Evolutionary conservation across 2,888 invertebrate genomes (phyloP), one percentile per base, ranked within the genome.

Genomic region (Seira ritae): DNA sequence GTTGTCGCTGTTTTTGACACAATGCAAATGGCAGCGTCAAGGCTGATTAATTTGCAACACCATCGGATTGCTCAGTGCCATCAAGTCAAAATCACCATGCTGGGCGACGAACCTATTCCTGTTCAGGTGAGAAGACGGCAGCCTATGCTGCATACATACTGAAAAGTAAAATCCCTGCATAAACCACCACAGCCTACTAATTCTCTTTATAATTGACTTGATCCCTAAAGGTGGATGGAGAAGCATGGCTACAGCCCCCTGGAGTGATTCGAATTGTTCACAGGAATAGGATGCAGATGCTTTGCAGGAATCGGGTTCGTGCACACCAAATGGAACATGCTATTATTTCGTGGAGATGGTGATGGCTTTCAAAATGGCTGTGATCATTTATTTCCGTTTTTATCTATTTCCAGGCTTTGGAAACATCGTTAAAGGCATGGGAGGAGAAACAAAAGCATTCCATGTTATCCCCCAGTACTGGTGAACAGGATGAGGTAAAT

Each of bases 1-100:
- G 98, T 98, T 10, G 98, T 99, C 15, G 98, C 99, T 6, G 98
- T 98, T 0, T 98, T 98, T 91, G 98, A 98, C 0, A 97, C 98
- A 0, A 97, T 98, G 15, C 98, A 99, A 92, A 98, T 98, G 96
- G 98, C 98, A 0, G 97, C 98, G 0, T 98, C 97, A 0, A 93
- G 98, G 0, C 93, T 98, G 3, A 96, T 98, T 87, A 98, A 98
- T 91, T 92, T 98, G 20, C 98, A 98, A 90, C 97, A 98, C 92
- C 98, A 99, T 91, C 94, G 98, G 78, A 98, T 98, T 86, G 98
- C 98, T 0, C 98, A 98, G 91, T 98, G 98, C 90, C 95, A 97
- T 89, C 96, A 96, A 55, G 96, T 99, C 1, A 98, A 98, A 92
- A 98, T 98, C 88, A 98, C 97, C 90, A 98, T 99, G 89, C 92